Evolutionary conservation across 2,797 vertebrate species (phyloP).

Genomic region (Darevskia mixta): DNA sequence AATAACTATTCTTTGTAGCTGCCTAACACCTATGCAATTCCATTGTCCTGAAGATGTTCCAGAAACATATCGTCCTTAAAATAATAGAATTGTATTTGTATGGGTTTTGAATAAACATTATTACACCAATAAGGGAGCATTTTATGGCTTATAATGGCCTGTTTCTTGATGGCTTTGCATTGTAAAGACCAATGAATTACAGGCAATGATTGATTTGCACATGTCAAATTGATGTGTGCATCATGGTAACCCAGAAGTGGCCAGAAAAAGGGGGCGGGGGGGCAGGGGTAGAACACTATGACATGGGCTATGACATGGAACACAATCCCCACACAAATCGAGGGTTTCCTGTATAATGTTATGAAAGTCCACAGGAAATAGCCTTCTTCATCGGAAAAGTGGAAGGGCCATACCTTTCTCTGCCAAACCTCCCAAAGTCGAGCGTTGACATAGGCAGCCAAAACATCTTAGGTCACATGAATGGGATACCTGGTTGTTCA

Average conservation of each 20-base stretch:
- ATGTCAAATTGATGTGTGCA: no score
- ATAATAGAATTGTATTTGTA: background rate
- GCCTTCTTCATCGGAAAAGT: background rate
- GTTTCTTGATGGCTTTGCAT: background rate
- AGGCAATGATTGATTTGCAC: no score
- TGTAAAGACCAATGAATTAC: background rate
- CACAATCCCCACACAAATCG: no score
- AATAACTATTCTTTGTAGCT: background rate
- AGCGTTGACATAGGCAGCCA: no score
- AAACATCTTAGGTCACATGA: background rate
- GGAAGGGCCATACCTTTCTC: background rate
- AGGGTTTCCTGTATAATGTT: no score
- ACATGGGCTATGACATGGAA: no score
- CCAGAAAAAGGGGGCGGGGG: no score
- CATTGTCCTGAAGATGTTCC: background rate
- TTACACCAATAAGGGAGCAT: background rate
- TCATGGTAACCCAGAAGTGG: no score
- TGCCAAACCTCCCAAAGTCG: background rate
- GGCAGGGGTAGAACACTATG: no score
- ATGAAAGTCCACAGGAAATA: background rate
- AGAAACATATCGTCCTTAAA: background rate
- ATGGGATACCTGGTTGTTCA: background rate
- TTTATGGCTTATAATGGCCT: background rate
- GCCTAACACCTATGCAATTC: background rate
- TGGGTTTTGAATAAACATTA: background rate